A percentile compares a stretch with the other conserved stretches of the same genome.
These are phyloP conservation scores for Leistus spinibarbis DNA, from an alignment of 2,888 invertebrate species.

Conservation along the genomic window DNA sequence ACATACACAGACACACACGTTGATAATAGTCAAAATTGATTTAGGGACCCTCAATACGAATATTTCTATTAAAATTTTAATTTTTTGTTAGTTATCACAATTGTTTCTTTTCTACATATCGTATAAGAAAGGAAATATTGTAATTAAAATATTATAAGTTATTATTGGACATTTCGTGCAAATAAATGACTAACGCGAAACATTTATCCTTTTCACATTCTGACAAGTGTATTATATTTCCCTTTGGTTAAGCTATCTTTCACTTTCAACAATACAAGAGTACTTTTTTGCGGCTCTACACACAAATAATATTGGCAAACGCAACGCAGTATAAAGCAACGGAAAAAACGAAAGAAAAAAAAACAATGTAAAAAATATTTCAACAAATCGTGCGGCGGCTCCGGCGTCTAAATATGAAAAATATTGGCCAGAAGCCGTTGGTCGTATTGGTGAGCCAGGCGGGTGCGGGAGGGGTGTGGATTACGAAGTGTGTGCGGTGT, in stretches of 20 bases:
- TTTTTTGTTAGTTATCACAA: no score
- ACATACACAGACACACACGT: no score
- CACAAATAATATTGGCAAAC: neutral
- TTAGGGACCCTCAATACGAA: no score
- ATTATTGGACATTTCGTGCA: no score
- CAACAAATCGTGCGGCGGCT: constrained; percentile 19
- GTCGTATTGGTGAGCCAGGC: no score
- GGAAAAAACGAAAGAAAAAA: neutral
- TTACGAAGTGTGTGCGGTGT: constrained; percentile 5
- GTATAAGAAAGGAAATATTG: no score
- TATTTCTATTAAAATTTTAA: no score
- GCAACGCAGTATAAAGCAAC: neutral
- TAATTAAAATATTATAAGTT: no score
- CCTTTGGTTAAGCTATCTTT: neutral
- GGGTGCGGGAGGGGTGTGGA: constrained; percentile 11
- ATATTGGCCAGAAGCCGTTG: constrained; percentile 14
- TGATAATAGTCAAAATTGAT: no score
- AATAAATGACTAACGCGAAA: no score
- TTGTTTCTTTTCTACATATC: no score
- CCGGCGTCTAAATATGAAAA: constrained; percentile 27
- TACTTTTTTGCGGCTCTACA: neutral
- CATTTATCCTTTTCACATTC: neutral
- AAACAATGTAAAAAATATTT: neutral
- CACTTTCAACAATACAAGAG: neutral
- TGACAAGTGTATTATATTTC: neutral